A percentile compares a stretch with the other conserved stretches of the same genome.
Conservation (phyloP, 2,888 invertebrate genomes). For the Mimachlamys varia region DNA sequence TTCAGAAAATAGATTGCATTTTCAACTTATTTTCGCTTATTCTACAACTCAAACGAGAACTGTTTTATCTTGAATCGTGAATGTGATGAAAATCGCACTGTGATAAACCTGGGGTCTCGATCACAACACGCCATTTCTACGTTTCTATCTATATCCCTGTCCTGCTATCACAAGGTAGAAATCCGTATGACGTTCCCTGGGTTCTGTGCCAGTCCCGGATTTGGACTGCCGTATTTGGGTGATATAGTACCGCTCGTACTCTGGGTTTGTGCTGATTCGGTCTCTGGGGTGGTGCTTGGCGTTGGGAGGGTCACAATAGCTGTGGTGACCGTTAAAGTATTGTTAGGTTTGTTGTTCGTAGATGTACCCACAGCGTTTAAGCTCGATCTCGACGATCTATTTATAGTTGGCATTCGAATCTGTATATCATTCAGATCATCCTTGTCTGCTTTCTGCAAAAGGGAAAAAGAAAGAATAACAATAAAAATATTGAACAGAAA, state of each 20-base stretch:
- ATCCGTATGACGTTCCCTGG: constrained; percentile 70
- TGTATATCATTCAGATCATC: constrained; percentile 78
- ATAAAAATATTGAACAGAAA: background rate
- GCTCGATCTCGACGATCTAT: constrained; percentile 73
- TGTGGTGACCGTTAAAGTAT: constrained; percentile 74
- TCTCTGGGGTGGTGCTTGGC: constrained; percentile 74
- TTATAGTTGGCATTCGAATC: constrained; percentile 72
- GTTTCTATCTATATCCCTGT: constrained; percentile 15
- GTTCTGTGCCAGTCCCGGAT: constrained; percentile 52
- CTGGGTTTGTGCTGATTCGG: constrained; percentile 71
- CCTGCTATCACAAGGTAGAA: constrained; percentile 69
- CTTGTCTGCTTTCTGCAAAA: constrained; percentile 59
- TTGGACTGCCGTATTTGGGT: constrained; percentile 47
- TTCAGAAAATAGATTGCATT: background rate
- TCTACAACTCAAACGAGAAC: background rate
- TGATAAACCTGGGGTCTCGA: background rate
- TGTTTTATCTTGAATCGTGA: background rate
- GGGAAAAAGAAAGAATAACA: background rate
- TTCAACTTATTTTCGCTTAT: background rate
- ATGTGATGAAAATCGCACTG: background rate
- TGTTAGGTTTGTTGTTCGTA: constrained; percentile 68
- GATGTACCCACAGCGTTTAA: constrained; percentile 67
- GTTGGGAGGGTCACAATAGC: constrained; percentile 74
- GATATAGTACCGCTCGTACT: constrained; percentile 68
- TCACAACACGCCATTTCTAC: constrained; percentile 42